A percentile compares a stretch with the other conserved stretches of the same genome.
Conservation (phyloP, 2,113 vertebrate species). For the Otis tarda region DNA sequence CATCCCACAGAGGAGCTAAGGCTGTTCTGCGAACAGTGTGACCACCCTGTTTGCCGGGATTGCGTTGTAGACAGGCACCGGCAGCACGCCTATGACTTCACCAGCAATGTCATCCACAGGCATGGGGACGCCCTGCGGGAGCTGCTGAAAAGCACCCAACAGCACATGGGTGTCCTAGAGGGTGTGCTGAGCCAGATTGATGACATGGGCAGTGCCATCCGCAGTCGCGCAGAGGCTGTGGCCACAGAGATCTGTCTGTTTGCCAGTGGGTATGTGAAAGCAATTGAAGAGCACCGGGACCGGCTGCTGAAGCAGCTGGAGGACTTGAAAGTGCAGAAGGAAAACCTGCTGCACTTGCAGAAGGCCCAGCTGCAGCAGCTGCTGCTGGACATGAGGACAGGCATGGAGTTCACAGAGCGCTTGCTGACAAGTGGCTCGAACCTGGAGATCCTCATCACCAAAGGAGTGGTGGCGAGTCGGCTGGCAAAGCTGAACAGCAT, state of each 20-base stretch:
- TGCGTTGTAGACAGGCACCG: conserved; percentile 81
- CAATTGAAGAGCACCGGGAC: conserved; percentile 82
- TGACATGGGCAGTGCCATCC: conserved; percentile 64
- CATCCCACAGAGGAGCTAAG: conserved; percentile 86
- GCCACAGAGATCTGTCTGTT: conserved; percentile 79
- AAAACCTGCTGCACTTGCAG: conserved; percentile 85
- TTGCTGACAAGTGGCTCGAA: conserved; percentile 84
- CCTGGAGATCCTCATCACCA: conserved; percentile 85
- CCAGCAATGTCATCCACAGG: conserved; percentile 69
- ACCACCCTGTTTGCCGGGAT: conserved; percentile 83
- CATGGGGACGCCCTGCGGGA: conserved; percentile 81
- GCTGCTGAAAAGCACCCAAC: conserved; percentile 77
- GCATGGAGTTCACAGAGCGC: conserved; percentile 83
- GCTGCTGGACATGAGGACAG: conserved; percentile 79
- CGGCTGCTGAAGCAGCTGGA: conserved; percentile 83
- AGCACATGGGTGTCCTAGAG: conserved; percentile 76
- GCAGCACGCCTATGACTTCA: conserved; percentile 81
- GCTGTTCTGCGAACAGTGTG: conserved; percentile 89
- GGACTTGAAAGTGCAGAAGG: conserved; percentile 79
- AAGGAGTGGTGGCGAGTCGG: conserved; percentile 80
- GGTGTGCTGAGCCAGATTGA: conserved; percentile 74
- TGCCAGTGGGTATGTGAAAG: conserved; percentile 78
- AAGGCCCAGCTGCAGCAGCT: conserved; percentile 87
- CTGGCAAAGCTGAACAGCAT: conserved; percentile 76
- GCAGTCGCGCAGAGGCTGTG: conserved; percentile 55